These are phyloP conservation scores for Pachyuromys duprasi DNA, from an alignment of 2,797 vertebrate genomes.

Conservation along the genomic window DNA sequence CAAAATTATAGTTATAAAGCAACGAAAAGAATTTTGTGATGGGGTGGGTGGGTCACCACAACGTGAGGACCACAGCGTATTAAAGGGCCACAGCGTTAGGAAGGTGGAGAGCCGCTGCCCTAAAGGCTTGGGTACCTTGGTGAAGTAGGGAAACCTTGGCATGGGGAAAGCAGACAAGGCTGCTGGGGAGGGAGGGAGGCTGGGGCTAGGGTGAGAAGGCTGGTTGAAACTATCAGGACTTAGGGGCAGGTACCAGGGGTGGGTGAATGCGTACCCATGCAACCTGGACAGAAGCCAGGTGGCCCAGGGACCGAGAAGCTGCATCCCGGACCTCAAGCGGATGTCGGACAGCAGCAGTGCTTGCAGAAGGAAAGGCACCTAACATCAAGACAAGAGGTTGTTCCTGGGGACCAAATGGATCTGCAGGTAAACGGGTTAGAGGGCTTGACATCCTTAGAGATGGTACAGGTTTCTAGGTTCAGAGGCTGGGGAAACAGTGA, in stretches of 20 bases:
- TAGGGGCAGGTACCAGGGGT: neutral
- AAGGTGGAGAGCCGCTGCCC: neutral
- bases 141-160: no score
- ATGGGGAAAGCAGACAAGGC: neutral
- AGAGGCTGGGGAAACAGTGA: neutral
- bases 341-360: rapidly evolving
- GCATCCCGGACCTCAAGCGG: neutral
- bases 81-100: neutral
- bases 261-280: neutral
- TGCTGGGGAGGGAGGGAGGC: neutral
- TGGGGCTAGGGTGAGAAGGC: neutral
- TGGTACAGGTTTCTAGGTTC: neutral
- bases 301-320: neutral
- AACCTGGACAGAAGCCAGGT: neutral
- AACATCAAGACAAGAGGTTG: neutral
- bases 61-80: neutral
- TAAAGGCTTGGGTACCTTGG: neutral
- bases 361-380: neutral
- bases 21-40: neutral
- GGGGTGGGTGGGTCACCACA: neutral
- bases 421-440: neutral
- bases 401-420: neutral
- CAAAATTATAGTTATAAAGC: neutral
- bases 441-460: neutral
- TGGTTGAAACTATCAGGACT: neutral